Evolutionary conservation across 2,888 invertebrate genomes (phyloP).

Genomic region (Cosmia trapezina): DNA sequence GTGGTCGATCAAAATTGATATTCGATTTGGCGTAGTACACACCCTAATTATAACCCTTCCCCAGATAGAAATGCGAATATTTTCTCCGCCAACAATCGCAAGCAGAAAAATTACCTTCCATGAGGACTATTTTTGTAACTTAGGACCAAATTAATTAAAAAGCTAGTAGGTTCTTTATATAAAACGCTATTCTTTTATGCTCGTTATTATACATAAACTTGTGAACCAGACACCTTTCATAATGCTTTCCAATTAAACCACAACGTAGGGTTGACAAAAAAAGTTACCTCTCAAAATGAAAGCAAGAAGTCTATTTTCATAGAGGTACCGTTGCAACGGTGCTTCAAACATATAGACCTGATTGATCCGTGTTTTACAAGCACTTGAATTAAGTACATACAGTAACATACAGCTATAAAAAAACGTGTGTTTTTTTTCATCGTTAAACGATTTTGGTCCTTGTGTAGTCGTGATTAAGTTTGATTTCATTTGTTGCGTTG

Average conservation of each 20-base stretch:
- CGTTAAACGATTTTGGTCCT: constrained; percentile 18
- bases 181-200: constrained; percentile 10
- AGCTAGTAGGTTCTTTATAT: neutral
- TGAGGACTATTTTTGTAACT: constrained; percentile 5
- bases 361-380: constrained; percentile 59
- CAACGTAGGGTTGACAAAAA: constrained; percentile 31
- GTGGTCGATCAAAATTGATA: too few relatives aligned
- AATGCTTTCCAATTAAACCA: constrained; percentile 33
- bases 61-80: neutral
- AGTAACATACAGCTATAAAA: constrained; percentile 24
- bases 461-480: neutral
- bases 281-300: constrained; percentile 4
- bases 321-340: constrained; percentile 59
- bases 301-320: constrained; percentile 34
- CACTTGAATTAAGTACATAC: constrained; percentile 44
- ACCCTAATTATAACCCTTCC: too few relatives aligned
- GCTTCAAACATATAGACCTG: constrained; percentile 39
- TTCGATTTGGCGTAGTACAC: too few relatives aligned
- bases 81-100: neutral
- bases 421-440: constrained; percentile 24
- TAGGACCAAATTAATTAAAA: constrained; percentile 25
- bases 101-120: neutral
- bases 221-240: constrained; percentile 16
- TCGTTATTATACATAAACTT: constrained; percentile 21
- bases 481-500: neutral